Evolutionary conservation across 2,888 invertebrate genomes (phyloP), one percentile per base, ranked within the genome.

Genomic region (Tipula vernalis): DNA sequence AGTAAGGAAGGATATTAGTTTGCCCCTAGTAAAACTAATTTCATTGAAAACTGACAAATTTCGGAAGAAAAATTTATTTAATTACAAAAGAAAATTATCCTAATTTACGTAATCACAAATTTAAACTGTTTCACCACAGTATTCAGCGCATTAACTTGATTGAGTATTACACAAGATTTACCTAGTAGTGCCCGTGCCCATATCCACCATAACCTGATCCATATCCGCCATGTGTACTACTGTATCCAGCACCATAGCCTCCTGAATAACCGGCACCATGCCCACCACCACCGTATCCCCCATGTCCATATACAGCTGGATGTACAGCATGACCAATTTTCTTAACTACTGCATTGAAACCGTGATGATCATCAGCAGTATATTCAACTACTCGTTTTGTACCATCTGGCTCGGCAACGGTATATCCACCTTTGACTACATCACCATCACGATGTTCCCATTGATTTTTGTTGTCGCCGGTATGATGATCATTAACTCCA

Each of bases 371-470:
- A 88, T 92, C 92, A 28, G 92, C 92, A 2, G 91, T 90, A 88
- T 92, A 92, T 89, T 92, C 92, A 51, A 92, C 92, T 86, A 93
- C 89, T 87, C 93, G 90, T n/a, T 92, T 92, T 0, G 92, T 92
- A 84, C 92, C 92, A 88, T 92, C 92, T 41, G 92, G 90, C 89
- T 92, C 92, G 87, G 92, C 92, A 5, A 93, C 89, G 1, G 91
- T 91, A 88, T 93, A 93, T 86, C 90, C 89, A 42, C 90, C 90
- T 88, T 93, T 93, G 4, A 93, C 93, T 87, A 90, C 89, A 88
- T 92, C 93, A 28, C 93, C 93, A 88, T 93, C 92, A 51, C 93
- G 91, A 57, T 92, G 90, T 89, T 93, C 93, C 90, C 92, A 91
- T 88, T 92, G 92, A 87, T 91, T 91, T 88, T 92, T 92, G 18